These are phyloP conservation scores for Mixornis gularis DNA, from an alignment of 2,113 vertebrate species.

Conservation along the genomic window DNA sequence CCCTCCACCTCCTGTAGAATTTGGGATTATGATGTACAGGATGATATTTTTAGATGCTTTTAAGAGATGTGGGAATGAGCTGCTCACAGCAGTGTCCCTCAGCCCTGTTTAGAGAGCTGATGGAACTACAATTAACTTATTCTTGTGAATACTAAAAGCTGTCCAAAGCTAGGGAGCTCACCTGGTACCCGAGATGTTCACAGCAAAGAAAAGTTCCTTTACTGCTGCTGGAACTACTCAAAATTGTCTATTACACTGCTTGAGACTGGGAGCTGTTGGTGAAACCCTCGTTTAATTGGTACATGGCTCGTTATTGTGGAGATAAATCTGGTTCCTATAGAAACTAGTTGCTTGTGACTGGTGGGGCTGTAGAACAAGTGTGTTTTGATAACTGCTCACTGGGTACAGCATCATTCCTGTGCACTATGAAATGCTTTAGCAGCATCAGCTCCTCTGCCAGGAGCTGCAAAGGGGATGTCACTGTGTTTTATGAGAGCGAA, in stretches of 20 bases:
- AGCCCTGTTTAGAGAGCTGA: background rate
- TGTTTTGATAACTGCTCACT: background rate
- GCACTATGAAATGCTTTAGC: background rate
- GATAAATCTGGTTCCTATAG: slow-evolving; percentile 27
- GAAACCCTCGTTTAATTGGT: background rate
- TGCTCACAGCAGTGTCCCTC: background rate
- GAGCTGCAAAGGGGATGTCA: background rate
- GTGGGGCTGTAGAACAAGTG: background rate
- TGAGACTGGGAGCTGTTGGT: background rate
- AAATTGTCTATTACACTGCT: background rate
- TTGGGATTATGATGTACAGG: background rate
- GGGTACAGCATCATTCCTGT: background rate
- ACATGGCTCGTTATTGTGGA: background rate
- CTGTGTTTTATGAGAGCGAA: background rate
- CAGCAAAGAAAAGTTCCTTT: background rate
- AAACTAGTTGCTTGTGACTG: background rate
- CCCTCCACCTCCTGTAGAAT: background rate
- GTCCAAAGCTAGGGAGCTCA: background rate
- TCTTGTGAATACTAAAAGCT: background rate
- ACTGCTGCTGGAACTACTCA: background rate
- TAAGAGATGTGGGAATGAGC: background rate
- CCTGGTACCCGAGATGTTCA: background rate
- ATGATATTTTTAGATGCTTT: background rate
- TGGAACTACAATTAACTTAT: background rate
- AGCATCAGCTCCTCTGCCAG: background rate